A percentile compares a stretch with the other conserved stretches of the same genome.
Evolutionary conservation across 2,797 vertebrate species (phyloP).

Genomic region (Schizopygopsis pylzovi): DNA sequence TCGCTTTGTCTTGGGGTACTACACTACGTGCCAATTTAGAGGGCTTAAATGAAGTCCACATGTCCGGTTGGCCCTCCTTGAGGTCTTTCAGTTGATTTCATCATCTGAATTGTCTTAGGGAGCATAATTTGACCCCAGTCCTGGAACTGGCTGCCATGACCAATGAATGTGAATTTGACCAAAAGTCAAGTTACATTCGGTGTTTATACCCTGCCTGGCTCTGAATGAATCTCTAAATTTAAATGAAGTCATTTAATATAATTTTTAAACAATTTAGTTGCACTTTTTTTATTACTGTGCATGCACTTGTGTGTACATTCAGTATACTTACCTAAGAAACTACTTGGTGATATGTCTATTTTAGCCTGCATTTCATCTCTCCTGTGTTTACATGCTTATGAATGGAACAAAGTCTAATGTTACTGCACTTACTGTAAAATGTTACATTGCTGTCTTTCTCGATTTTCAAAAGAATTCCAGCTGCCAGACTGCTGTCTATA

Average conservation of each 20-base stretch:
- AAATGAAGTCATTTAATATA: not conserved
- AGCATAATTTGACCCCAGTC: not conserved
- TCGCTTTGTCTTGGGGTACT: not conserved
- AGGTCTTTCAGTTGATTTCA: slow-evolving; percentile 12
- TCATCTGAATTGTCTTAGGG: not conserved
- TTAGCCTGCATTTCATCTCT: not conserved
- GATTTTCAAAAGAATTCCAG: not conserved
- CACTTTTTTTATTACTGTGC: no score
- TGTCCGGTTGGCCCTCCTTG: not conserved
- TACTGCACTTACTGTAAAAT: not conserved
- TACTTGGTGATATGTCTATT: no score
- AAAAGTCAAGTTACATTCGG: not conserved
- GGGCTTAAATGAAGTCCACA: not conserved
- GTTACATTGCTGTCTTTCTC: not conserved
- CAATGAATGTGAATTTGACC: not conserved
- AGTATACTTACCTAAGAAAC: not conserved
- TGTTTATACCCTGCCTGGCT: not conserved
- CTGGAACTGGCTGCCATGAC: not conserved
- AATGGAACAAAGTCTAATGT: not conserved
- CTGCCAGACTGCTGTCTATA: not conserved
- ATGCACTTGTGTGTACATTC: not conserved
- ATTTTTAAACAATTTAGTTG: not conserved
- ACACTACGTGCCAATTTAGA: not conserved
- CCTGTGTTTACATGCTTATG: not conserved
- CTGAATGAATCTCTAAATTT: not conserved